phyloP scores from a whole-genome alignment of 2,888 invertebrate species.

The Caenorhabditis sp. region DNA sequence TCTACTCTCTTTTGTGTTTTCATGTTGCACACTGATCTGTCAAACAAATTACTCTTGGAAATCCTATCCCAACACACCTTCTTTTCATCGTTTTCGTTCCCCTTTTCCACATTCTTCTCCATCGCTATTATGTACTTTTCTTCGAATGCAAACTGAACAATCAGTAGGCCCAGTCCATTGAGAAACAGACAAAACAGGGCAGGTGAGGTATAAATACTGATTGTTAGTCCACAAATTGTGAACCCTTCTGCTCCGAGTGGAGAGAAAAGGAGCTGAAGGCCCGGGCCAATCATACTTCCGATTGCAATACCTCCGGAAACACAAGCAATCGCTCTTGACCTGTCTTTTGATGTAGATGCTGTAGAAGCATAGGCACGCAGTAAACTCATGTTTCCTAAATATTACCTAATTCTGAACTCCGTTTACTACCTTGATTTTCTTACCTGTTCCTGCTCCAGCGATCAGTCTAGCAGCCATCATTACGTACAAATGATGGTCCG shows the following conservation, averaged over 20 bases:
- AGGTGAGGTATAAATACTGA: constrained; percentile 67
- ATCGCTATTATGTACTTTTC: constrained; percentile 57
- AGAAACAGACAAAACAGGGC: constrained; percentile 57
- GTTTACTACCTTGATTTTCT: neutral
- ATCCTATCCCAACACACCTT: no score
- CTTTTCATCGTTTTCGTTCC: constrained; percentile 1
- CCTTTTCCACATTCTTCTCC: constrained; percentile 11
- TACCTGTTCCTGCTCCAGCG: constrained; percentile 64
- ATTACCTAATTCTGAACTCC: neutral
- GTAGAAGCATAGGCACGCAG: constrained; percentile 65
- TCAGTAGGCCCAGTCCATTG: constrained; percentile 52
- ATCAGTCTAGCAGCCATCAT: constrained; percentile 62
- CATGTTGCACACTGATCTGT: neutral
- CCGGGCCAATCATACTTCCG: constrained; percentile 67
- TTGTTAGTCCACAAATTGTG: constrained; percentile 40
- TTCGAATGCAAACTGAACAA: constrained; percentile 59
- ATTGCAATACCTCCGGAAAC: constrained; percentile 70
- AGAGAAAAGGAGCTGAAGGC: constrained; percentile 64
- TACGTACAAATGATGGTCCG: constrained; percentile 45
- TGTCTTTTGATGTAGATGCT: constrained; percentile 63
- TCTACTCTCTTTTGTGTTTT: neutral
- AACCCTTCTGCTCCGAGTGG: constrained; percentile 62
- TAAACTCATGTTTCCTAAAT: constrained; percentile 64
- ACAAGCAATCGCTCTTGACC: constrained; percentile 63
- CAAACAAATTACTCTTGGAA: neutral